Evolutionary conservation across 2,113 vertebrate species (phyloP).

Genomic region (Onychostoma macrolepis): DNA sequence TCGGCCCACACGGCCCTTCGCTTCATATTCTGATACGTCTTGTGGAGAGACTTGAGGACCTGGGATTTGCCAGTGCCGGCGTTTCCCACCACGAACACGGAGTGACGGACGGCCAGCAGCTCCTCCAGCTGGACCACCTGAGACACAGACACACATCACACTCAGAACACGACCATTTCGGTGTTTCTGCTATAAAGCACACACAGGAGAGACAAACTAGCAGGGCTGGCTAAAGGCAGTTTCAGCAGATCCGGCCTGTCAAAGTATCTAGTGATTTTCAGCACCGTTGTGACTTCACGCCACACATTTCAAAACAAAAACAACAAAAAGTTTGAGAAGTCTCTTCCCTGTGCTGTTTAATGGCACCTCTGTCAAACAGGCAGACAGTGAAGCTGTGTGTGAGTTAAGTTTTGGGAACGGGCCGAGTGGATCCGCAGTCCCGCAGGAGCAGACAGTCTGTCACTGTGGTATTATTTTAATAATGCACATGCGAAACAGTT

Average conservation of each 20-base stretch:
- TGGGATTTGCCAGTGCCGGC: conserved; percentile 94
- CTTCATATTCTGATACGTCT: conserved; percentile 90
- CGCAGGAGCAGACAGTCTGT: background rate
- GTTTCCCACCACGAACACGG: conserved; percentile 91
- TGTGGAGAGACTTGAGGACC: conserved; percentile 88
- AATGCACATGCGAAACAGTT: background rate
- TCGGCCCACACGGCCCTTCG: conserved; percentile 87
- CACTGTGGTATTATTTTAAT: background rate
- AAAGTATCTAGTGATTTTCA: background rate
- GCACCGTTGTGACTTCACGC: background rate
- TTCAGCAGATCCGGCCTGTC: background rate
- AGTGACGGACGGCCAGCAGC: conserved; percentile 89
- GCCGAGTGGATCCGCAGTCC: background rate
- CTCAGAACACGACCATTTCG: background rate
- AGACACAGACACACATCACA: background rate
- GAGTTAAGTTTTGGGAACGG: background rate
- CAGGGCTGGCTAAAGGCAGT: background rate
- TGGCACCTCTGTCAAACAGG: background rate
- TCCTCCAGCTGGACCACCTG: conserved; percentile 96
- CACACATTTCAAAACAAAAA: background rate
- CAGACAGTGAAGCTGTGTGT: background rate
- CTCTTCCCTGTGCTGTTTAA: background rate
- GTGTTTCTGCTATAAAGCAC: background rate
- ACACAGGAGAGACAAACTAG: background rate
- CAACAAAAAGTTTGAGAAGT: background rate